A percentile compares a stretch with the other conserved stretches of the same genome.
phyloP scores from a whole-genome alignment of 2,797 vertebrate species.

The Neoniphon sammara region DNA sequence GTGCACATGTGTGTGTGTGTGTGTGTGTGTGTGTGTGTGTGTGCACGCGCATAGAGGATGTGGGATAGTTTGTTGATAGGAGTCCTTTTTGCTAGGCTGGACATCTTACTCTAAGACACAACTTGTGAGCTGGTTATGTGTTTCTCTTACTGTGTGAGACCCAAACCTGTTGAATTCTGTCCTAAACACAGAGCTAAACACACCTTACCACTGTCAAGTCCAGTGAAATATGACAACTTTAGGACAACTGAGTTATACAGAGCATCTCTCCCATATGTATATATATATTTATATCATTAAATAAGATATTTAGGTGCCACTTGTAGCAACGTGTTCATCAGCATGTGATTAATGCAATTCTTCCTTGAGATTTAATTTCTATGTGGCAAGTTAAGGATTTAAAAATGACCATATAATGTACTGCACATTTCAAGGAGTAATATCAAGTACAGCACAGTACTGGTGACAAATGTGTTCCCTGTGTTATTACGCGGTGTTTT shows the following conservation, averaged over 20 bases:
- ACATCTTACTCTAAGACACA: conserved; percentile 81
- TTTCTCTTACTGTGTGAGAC: conserved; percentile 72
- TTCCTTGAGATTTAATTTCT: conserved; percentile 44
- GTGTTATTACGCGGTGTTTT: conserved; percentile 45
- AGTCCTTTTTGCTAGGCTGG: conserved; percentile 82
- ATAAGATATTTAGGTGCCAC: conserved; percentile 64
- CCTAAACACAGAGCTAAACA: conserved; percentile 71
- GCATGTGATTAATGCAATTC: conserved; percentile 39
- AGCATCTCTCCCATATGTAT: conserved; percentile 38
- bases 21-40: conserved; percentile 28
- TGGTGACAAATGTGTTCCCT: conserved; percentile 46
- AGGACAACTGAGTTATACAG: conserved; percentile 55
- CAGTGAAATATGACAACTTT: conserved; percentile 45
- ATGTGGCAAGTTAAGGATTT: conserved; percentile 44
- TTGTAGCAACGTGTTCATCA: conserved; percentile 30
- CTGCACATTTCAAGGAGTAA: conserved; percentile 23
- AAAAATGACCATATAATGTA: conserved; percentile 36
- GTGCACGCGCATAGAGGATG: conserved; percentile 31
- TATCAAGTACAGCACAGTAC: conserved; percentile 37
- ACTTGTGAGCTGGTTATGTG: conserved; percentile 84
- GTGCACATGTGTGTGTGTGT: conserved; percentile 15
- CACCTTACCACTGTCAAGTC: conserved; percentile 67
- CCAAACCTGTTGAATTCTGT: conserved; percentile 63
- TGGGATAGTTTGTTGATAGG: conserved; percentile 65
- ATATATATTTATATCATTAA: neutral